Evolutionary conservation across 1,140 invertebrate genomes (phyloP).

Genomic region (Euwallacea similis): DNA sequence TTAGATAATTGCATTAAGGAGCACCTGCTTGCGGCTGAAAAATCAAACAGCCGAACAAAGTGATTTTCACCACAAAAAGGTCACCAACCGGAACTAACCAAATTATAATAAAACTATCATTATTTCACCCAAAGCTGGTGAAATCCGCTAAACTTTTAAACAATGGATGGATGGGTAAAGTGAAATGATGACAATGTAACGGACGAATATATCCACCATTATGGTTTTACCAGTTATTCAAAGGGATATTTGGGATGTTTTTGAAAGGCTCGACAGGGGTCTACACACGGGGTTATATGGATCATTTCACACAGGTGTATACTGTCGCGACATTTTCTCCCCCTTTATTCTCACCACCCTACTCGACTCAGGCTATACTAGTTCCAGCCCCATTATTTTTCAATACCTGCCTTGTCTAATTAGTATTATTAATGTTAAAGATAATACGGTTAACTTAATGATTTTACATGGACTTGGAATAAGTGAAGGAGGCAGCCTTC

Average conservation of each 20-base stretch:
- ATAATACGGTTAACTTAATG: too few species aligned
- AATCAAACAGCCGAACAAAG: conserved; percentile 13
- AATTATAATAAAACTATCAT: conserved; percentile 42
- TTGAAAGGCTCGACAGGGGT: conserved; percentile 39
- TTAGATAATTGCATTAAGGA: conserved; percentile 26
- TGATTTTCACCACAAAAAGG: conserved; percentile 33
- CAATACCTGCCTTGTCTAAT: too few species aligned
- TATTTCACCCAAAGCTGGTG: conserved; percentile 26
- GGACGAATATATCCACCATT: conserved; percentile 37
- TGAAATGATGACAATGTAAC: conserved; percentile 38
- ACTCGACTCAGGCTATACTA: neutral
- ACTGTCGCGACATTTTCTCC: conserved; percentile 28
- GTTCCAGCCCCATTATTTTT: conserved; percentile 12
- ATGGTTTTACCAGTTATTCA: conserved; percentile 34
- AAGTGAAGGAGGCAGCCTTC: too few species aligned
- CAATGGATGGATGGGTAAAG: conserved; percentile 34
- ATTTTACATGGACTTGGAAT: too few species aligned
- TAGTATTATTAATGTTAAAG: too few species aligned
- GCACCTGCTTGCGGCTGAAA: conserved; percentile 27
- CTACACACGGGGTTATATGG: conserved; percentile 39
- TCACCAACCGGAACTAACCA: conserved; percentile 37
- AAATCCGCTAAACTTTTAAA: conserved; percentile 39
- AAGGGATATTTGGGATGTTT: conserved; percentile 39
- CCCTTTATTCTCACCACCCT: conserved; percentile 22
- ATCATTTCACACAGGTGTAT: conserved; percentile 45